Conservation (phyloP, 2,113 vertebrate species). For the Grammomys dolichurus region DNA sequence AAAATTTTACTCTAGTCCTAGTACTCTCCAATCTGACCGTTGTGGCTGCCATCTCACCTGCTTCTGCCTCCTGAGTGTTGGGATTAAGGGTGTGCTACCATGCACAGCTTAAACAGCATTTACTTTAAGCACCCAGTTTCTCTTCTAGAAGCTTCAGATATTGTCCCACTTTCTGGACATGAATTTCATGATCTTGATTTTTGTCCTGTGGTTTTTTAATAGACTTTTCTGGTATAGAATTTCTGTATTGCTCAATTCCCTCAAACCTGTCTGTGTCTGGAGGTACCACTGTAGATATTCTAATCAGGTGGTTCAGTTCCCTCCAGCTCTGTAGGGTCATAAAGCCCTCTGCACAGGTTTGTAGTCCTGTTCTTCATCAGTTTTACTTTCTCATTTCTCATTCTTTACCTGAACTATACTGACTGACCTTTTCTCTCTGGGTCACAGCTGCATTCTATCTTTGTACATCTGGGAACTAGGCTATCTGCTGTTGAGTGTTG, state of each 20-base stretch:
- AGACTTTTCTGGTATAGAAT: background rate
- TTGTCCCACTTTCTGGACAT: background rate
- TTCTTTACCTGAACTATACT: background rate
- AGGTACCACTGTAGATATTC: background rate
- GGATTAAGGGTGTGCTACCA: background rate
- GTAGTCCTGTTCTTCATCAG: background rate
- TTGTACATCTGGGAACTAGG: background rate
- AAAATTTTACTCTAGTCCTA: background rate
- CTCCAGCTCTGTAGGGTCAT: background rate
- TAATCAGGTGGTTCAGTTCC: background rate
- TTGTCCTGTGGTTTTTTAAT: background rate
- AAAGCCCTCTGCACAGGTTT: background rate
- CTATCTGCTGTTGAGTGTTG: background rate
- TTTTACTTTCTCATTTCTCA: conserved; percentile 6
- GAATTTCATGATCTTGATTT: background rate
- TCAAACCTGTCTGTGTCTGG: background rate
- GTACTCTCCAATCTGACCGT: background rate
- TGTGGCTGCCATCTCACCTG: background rate
- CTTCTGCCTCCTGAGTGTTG: background rate
- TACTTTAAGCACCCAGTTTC: background rate
- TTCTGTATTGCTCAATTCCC: background rate
- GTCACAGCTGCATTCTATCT: background rate
- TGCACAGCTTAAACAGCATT: background rate
- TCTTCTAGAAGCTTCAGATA: background rate
- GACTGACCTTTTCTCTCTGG: background rate